Conservation (phyloP, 2,888 invertebrate genomes). For the Boloria euphrosyne region DNA sequence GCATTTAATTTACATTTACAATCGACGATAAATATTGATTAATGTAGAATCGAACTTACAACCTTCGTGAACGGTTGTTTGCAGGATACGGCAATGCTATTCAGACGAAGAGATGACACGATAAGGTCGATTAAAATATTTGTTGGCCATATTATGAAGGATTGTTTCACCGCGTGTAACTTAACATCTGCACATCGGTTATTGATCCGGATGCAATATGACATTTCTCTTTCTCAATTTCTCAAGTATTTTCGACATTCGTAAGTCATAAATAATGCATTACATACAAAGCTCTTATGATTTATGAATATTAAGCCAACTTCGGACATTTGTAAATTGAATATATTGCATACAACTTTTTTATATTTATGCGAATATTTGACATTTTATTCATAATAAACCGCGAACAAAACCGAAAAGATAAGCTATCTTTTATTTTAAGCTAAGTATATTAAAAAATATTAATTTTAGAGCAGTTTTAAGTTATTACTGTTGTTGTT, state of each 20-base stretch:
- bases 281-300: neutral
- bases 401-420: too few species aligned
- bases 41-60: constrained; percentile 21
- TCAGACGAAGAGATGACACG: constrained; percentile 4
- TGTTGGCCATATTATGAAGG: constrained; percentile 3
- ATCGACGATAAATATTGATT: constrained; percentile 28
- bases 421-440: too few species aligned
- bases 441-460: too few species aligned
- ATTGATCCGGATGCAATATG: constrained; percentile 6
- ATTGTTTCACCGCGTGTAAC: neutral
- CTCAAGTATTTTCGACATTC: constrained; percentile 1
- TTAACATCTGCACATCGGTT: neutral
- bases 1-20: constrained; percentile 21
- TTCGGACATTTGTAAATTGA: too few species aligned
- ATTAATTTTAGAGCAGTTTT: too few species aligned
- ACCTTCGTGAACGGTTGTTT: constrained; percentile 22
- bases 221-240: constrained; percentile 6
- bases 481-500: too few species aligned
- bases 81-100: neutral
- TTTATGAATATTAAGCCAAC: neutral
- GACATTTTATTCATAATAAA: too few species aligned
- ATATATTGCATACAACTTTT: too few species aligned
- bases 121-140: constrained; percentile 21
- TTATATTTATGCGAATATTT: too few species aligned
- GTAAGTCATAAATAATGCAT: neutral